These are phyloP conservation scores for Selene dorsalis DNA, from an alignment of 2,797 vertebrate species.

Conservation along the genomic window DNA sequence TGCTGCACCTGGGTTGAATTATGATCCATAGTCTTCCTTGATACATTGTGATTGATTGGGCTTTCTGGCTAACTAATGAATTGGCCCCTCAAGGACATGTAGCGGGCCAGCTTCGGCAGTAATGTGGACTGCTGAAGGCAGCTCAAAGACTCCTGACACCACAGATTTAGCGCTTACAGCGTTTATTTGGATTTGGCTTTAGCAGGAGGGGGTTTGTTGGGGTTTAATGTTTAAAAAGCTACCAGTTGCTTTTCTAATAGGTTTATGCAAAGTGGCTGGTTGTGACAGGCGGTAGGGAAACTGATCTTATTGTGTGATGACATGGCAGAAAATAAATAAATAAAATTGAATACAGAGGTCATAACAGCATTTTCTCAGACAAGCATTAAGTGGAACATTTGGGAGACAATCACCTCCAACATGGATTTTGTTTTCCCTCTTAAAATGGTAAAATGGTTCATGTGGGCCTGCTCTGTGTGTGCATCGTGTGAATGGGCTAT, in stretches of 20 bases:
- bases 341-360: neutral
- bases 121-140: slow-evolving; percentile 73
- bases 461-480: neutral
- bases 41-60: slow-evolving; percentile 77
- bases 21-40: slow-evolving; percentile 63
- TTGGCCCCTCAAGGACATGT: slow-evolving; percentile 78
- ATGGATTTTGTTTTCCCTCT: neutral
- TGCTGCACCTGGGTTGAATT: slow-evolving; percentile 72
- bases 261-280: slow-evolving; percentile 43
- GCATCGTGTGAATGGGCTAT: neutral
- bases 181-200: slow-evolving; percentile 71
- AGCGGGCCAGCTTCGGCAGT: slow-evolving; percentile 63
- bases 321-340: neutral
- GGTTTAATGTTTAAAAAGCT: slow-evolving; percentile 63
- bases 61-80: slow-evolving; percentile 80
- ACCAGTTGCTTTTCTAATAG: slow-evolving; percentile 54
- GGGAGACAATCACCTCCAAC: neutral
- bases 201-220: slow-evolving; percentile 38
- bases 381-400: neutral
- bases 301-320: slow-evolving; percentile 9
- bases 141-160: slow-evolving; percentile 74
- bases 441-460: neutral
- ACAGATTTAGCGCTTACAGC: slow-evolving; percentile 66
- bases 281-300: slow-evolving; percentile 12
- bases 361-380: neutral